Evolutionary conservation across 2,113 vertebrate species (phyloP), one percentile per base, ranked within the genome.

Genomic region (Ammospiza nelsoni): DNA sequence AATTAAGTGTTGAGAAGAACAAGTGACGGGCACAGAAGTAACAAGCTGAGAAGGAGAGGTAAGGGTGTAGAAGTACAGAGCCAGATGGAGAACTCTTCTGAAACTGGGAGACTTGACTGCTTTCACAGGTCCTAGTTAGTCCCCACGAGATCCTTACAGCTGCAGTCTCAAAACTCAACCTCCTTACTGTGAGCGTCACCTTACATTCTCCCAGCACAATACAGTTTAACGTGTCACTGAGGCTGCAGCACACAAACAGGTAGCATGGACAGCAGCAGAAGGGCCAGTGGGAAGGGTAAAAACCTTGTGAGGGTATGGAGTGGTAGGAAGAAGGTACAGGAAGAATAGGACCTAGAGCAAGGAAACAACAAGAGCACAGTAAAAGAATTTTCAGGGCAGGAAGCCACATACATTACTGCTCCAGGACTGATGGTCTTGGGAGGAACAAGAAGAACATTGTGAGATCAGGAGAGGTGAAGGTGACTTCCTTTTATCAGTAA

Each of bases 91-190:
- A 87, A 61, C 9, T 66, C 12, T 44, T 65, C 23, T 31, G 21
- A 57, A 66, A 54, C 51, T 35, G 65, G 37, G 15, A 88, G 37
- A 84, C 14, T 46, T 68, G 33, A 31, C 52, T 41, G 12, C 31
- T 71, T 71, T 46, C n/a, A 29, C 5, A 83, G 37, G 27, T 66
- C 29, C 67, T 39, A 35, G 22, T n/a, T 17, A 55, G 39, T 11
- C 11, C 39, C 4, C 49, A 6, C 0, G 0, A 77, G 39, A 72
- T 11, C 16, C 33, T 58, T 33, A 54, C 0, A 58, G 4, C 31
- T 35, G 41, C 39, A 39, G 19, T 19, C 33, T 83, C 67, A 80
- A 86, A 84, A 74, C 18, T 66, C 54, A 73, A 5, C 3, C 21
- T 66, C 61, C 87, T 74, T 28, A 73, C 8, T 52, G 39, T 18